Conservation (phyloP, 1,140 invertebrate genomes). For the Drosophila elegans region DNA sequence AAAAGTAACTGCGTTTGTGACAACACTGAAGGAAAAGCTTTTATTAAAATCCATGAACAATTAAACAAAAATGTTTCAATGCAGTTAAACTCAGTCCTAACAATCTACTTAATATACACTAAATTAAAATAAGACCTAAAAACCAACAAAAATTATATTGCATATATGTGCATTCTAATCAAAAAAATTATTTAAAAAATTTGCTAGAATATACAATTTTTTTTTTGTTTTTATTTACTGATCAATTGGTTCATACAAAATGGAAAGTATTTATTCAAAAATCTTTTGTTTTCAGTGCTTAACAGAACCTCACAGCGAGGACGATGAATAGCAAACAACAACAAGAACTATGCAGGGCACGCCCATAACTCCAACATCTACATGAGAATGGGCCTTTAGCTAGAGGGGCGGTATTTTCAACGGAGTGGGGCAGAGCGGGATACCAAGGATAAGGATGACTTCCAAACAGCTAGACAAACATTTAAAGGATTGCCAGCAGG, state of each 20-base stretch:
- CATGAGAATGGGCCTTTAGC: slow-evolving; percentile 37
- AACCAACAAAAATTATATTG: no score
- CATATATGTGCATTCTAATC: no score
- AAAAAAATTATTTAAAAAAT: not conserved
- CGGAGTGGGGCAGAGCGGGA: not conserved
- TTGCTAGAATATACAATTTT: not conserved
- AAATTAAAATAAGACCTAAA: no score
- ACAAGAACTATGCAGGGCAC: slow-evolving; percentile 59
- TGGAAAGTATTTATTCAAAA: no score
- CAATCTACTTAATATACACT: no score
- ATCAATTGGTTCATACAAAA: no score
- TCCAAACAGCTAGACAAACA: slow-evolving; percentile 61
- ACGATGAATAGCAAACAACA: slow-evolving; percentile 62
- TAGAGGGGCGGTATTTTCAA: not conserved
- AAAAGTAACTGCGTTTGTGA: slow-evolving; percentile 54
- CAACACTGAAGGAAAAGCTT: slow-evolving; percentile 19
- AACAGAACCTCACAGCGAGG: slow-evolving; percentile 19
- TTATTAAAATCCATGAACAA: not conserved
- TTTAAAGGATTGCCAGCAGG: slow-evolving; percentile 59
- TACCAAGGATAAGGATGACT: slow-evolving; percentile 48
- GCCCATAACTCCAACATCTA: slow-evolving; percentile 63
- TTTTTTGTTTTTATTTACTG: no score
- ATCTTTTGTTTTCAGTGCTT: not conserved
- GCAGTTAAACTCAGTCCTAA: no score
- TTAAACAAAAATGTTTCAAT: not conserved